Evolutionary conservation across 2,113 vertebrate genomes (phyloP).

Genomic region (Eira barbara): DNA sequence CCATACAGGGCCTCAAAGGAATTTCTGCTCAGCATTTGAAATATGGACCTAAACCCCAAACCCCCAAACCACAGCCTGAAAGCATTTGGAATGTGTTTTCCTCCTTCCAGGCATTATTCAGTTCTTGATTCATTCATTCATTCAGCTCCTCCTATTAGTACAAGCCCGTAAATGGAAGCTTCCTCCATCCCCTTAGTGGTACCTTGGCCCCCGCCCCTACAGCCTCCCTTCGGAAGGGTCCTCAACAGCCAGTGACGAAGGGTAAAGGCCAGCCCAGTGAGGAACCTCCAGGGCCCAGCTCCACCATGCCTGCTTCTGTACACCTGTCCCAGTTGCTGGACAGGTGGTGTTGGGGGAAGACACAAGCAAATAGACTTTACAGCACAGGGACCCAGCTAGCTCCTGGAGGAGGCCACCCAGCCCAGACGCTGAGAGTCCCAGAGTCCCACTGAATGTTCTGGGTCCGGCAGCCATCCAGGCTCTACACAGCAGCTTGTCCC

Average conservation of each 20-base stretch:
- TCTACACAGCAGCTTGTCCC: not conserved
- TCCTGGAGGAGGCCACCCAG: not conserved
- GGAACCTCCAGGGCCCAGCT: not conserved
- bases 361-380: not conserved
- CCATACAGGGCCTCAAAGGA: not conserved
- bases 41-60: not conserved
- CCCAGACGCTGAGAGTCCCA: not conserved
- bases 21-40: not conserved
- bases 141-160: not conserved
- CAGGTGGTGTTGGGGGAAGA: not conserved
- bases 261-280: not conserved
- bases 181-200: not conserved
- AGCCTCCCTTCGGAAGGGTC: not conserved
- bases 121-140: not conserved
- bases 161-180: not conserved
- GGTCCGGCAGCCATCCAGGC: not conserved
- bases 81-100: not conserved
- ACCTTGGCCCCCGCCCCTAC: not conserved
- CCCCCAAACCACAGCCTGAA: not conserved
- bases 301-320: not conserved
- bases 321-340: not conserved
- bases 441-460: not conserved
- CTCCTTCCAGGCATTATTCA: not conserved
- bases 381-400: not conserved
- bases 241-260: not conserved